Conservation (phyloP, 92 coral and sea anemone species). For the Epizoanthus stellaris region DNA sequence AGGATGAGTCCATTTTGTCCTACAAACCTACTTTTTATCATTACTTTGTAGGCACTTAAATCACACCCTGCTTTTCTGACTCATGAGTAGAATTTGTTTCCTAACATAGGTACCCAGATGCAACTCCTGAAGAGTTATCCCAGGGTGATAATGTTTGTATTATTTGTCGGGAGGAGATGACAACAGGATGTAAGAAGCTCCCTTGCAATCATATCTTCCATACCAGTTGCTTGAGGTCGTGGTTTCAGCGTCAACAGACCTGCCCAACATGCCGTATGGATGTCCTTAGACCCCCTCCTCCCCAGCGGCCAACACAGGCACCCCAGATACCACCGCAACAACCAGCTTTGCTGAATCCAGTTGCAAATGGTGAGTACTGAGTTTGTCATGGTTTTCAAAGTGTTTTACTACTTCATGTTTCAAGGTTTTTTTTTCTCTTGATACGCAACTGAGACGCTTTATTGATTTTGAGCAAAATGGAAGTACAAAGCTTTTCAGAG, state of each 20-base stretch:
- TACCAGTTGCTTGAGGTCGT: conserved; percentile 94
- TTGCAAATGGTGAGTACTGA: conserved; percentile 9
- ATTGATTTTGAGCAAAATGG: no score
- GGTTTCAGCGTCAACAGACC: conserved; percentile 98
- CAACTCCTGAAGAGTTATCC: conserved; percentile 91
- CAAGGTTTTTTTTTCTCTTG: background rate
- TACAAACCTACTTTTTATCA: background rate
- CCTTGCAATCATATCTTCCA: conserved; percentile 99
- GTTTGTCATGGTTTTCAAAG: background rate
- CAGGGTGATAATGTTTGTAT: conserved; percentile 98
- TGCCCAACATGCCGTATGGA: conserved; percentile 99
- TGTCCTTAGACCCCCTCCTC: conserved; percentile 81
- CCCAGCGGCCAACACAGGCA: conserved; percentile 49
- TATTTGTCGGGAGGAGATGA: conserved; percentile 98
- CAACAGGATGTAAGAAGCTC: conserved; percentile 92
- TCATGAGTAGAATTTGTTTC: background rate
- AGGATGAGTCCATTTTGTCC: no score
- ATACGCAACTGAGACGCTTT: no score
- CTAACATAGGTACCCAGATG: conserved; percentile 89
- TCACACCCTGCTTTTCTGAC: no score
- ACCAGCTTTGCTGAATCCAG: conserved; percentile 55
- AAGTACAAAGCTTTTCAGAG: no score
- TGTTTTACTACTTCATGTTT: background rate
- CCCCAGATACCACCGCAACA: conserved; percentile 56
- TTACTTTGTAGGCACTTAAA: background rate